phyloP scores from a whole-genome alignment of 2,888 invertebrate species.

The Xanthia togata region DNA sequence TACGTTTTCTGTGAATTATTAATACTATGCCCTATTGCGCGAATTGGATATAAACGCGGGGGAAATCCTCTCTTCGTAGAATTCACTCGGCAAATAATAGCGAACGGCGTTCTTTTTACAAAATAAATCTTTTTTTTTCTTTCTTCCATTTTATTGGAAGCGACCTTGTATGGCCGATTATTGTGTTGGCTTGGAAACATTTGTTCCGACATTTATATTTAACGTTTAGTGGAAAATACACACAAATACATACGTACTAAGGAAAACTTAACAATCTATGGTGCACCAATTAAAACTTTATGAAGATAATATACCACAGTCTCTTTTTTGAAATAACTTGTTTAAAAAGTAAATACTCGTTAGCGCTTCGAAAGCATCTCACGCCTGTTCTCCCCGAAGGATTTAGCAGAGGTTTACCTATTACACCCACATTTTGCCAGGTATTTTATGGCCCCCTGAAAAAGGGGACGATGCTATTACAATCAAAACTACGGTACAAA shows the following conservation, averaged over 20 bases:
- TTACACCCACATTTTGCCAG: neutral
- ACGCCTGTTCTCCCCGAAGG: neutral
- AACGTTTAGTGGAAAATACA: conserved; percentile 5
- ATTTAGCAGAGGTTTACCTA: neutral
- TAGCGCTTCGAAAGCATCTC: neutral
- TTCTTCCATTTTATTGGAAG: conserved; percentile 11
- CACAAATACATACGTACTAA: neutral
- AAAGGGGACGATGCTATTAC: neutral
- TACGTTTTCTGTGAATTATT: conserved; percentile 62
- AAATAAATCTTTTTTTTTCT: neutral
- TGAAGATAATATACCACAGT: neutral
- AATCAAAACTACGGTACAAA: neutral
- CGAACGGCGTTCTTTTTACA: conserved; percentile 23
- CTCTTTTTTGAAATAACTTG: neutral
- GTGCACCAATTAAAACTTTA: neutral
- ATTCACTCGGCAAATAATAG: conserved; percentile 34
- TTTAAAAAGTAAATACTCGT: neutral
- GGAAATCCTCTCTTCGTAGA: conserved; percentile 59
- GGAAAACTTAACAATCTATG: neutral
- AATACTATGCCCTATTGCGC: conserved; percentile 52
- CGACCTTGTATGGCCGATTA: conserved; percentile 21
- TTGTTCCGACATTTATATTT: conserved; percentile 19
- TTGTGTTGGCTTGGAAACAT: conserved; percentile 6
- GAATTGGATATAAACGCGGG: conserved; percentile 57
- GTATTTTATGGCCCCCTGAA: neutral